phyloP scores from a whole-genome alignment of 2,113 vertebrate species.

The Oenanthe oenanthe region DNA sequence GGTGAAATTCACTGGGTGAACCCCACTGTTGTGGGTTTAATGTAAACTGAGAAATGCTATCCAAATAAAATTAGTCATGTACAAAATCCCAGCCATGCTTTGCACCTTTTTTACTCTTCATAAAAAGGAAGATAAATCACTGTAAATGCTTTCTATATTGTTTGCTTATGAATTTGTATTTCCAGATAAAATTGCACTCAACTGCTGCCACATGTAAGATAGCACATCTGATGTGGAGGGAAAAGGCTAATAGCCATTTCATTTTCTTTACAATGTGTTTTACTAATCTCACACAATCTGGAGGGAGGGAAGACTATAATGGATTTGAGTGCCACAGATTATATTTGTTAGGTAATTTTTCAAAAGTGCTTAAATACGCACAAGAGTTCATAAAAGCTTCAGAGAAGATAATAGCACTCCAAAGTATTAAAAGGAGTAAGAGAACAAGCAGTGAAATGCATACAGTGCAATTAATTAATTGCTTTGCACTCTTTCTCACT shows the following conservation, averaged over 20 bases:
- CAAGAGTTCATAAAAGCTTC: constrained; percentile 2
- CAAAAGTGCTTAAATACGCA: background rate
- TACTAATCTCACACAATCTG: background rate
- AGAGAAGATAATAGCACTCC: background rate
- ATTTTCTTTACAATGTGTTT: background rate
- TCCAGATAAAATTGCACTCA: background rate
- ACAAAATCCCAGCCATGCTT: background rate
- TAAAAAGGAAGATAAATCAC: background rate
- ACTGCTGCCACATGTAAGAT: background rate
- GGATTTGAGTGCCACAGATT: background rate
- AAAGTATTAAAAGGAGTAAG: background rate
- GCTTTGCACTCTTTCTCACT: background rate
- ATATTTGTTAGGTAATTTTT: constrained; percentile 13
- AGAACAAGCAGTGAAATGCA: background rate
- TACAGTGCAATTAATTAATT: background rate
- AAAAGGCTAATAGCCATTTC: background rate
- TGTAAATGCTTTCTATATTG: background rate
- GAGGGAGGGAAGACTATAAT: background rate
- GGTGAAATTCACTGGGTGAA: too few relatives aligned
- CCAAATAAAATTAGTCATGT: background rate
- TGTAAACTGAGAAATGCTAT: background rate
- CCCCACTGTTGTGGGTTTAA: background rate
- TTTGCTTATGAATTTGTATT: background rate
- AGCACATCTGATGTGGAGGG: background rate
- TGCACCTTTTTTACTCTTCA: background rate